Evolutionary conservation across 2,797 vertebrate species (phyloP), one percentile per base, ranked within the genome.

Genomic region (Sphaeramia orbicularis): DNA sequence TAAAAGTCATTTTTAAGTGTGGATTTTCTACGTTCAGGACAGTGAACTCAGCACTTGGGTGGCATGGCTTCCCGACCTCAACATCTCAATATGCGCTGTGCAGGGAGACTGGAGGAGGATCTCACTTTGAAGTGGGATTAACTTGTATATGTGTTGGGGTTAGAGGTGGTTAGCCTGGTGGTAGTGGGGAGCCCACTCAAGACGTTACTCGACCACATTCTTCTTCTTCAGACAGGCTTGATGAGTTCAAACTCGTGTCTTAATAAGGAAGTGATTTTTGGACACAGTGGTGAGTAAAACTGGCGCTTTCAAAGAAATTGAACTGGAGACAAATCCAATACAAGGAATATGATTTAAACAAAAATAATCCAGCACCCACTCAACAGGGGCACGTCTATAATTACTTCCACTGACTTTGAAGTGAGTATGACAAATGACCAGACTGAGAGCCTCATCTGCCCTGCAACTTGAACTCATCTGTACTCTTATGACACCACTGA

Each of bases 51-150:
- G 42, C 32, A 40, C 63, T 65, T 86, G 78, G 66, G 79, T 77
- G 70, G 80, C 55, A 62, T 19, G 15, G 37, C 57, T 73, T 65
- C 64, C 18, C 65, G 68, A 80, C 65, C 54, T 74, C 43, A 53
- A 37, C 14, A n/a, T 78, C 65, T 78, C 65, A 73, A 48, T 65
- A 76, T 58, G 71, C 77, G 12, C 32, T 65, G 68, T 1, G 4
- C 59, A 64, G 53, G 57, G 14, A 67, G 65, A 74, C 66, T 36
- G 53, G 15, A 69, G 75, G 68, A 77, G 71, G 58, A 74, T 58
- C 49, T 51, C 38, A 36, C 85, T 90, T 90, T 91, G 85, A 90
- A 89, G 86, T 83, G 68, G 80, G 83, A 89, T 89, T 90, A 89
- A 65, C 51, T 40, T 81, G 45, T 70, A 53, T 69, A 76, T 57